phyloP scores from a whole-genome alignment of 2,113 vertebrate species.

The Solea solea region DNA sequence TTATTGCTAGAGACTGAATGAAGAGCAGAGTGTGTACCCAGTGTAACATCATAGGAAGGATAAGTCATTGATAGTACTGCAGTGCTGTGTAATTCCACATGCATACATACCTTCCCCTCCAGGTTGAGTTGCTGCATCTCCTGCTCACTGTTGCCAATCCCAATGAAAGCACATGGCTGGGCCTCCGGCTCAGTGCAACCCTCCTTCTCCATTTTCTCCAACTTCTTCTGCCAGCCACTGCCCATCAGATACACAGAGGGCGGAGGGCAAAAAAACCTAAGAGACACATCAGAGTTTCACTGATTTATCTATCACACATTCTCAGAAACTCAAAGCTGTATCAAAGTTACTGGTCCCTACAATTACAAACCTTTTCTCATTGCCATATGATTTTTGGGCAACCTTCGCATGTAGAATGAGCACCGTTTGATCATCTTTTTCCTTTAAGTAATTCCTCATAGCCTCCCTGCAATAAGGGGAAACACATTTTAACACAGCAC shows the following conservation, averaged over 20 bases:
- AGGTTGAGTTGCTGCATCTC: slow-evolving; percentile 98
- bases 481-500: slow-evolving; percentile 1
- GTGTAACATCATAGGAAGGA: slow-evolving; percentile 1
- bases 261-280: slow-evolving; percentile 96
- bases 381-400: slow-evolving; percentile 97
- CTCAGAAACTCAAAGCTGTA: neutral
- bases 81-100: neutral
- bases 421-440: slow-evolving; percentile 96
- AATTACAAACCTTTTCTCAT: slow-evolving; percentile 91
- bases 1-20: too few relatives aligned
- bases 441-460: slow-evolving; percentile 97
- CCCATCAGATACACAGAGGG: slow-evolving; percentile 97
- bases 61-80: neutral
- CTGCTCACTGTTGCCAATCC: slow-evolving; percentile 97
- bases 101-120: slow-evolving; percentile 91
- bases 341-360: neutral
- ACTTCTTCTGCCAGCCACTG: slow-evolving; percentile 98
- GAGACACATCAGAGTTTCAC: neutral
- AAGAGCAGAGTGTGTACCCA: too few relatives aligned
- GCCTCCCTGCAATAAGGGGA: slow-evolving; percentile 85
- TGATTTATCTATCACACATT: neutral
- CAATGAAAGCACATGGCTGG: slow-evolving; percentile 96
- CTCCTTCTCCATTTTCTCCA: slow-evolving; percentile 93
- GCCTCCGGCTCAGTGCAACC: slow-evolving; percentile 96
- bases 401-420: slow-evolving; percentile 97